Evolutionary conservation across 2,888 invertebrate species (phyloP).

Genomic region (Rugalucina vietnamica): DNA sequence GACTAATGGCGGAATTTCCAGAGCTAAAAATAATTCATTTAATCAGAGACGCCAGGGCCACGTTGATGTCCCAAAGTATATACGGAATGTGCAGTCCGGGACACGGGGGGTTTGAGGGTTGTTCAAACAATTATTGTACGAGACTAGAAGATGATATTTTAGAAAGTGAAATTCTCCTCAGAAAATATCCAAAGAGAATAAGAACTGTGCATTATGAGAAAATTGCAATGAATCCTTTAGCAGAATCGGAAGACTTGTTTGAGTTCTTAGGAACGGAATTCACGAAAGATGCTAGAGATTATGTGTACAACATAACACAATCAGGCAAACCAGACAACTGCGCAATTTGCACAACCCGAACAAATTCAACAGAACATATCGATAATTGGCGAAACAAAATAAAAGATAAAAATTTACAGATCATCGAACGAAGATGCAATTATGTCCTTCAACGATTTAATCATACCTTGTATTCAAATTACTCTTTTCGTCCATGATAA

Average conservation of each 20-base stretch:
- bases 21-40: constrained; percentile 58
- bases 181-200: constrained; percentile 40
- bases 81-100: constrained; percentile 29
- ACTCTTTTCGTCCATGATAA: too few species aligned
- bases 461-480: constrained; percentile 8
- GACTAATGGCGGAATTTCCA: constrained; percentile 47
- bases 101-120: constrained; percentile 18
- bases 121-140: constrained; percentile 36
- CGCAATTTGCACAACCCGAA: constrained; percentile 46
- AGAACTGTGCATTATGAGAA: constrained; percentile 52
- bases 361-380: constrained; percentile 56
- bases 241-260: constrained; percentile 44
- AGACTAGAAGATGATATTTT: constrained; percentile 51
- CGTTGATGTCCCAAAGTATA: constrained; percentile 38
- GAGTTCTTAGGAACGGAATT: constrained; percentile 54
- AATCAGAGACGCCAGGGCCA: constrained; percentile 58
- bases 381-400: constrained; percentile 49
- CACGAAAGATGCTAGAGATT: constrained; percentile 28
- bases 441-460: constrained; percentile 42
- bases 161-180: constrained; percentile 37
- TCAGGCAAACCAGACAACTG: constrained; percentile 49
- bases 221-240: constrained; percentile 51
- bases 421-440: constrained; percentile 49
- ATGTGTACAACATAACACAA: constrained; percentile 56
- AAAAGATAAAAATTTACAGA: constrained; percentile 17